Evolutionary conservation across 64 coral and sea anemone species (phyloP).

Genomic region (Dendrophyllia cribrosa): DNA sequence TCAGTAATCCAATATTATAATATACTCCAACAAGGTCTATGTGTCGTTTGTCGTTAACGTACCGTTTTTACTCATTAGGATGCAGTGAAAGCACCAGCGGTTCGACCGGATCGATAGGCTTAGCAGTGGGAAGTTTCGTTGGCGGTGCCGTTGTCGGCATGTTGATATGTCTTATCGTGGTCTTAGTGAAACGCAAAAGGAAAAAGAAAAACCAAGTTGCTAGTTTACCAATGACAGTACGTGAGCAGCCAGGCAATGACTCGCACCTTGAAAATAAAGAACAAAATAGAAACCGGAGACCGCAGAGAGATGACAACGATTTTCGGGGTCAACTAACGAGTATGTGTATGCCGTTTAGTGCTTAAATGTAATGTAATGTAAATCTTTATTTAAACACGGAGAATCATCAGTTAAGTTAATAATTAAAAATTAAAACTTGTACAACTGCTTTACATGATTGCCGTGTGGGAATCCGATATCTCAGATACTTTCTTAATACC

Average conservation of each 20-base stretch:
- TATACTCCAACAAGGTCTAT: too few relatives aligned
- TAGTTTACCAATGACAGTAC: not conserved
- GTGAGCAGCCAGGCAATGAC: not conserved
- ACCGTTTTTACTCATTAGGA: not conserved
- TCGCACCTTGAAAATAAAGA: not conserved
- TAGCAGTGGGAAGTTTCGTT: slow-evolving; percentile 6
- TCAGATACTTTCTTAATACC: too few relatives aligned
- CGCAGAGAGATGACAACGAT: not conserved
- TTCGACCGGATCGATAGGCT: not conserved
- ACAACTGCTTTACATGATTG: too few relatives aligned
- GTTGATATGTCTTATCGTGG: not conserved
- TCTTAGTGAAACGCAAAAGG: not conserved
- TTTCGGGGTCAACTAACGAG: not conserved
- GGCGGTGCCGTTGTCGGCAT: not conserved
- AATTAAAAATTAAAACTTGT: too few relatives aligned
- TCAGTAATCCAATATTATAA: too few relatives aligned
- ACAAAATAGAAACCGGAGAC: not conserved
- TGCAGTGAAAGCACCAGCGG: too few relatives aligned
- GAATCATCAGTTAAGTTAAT: too few relatives aligned
- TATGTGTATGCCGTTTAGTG: not conserved
- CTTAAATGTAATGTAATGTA: not conserved
- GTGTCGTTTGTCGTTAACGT: too few relatives aligned
- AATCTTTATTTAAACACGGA: too few relatives aligned
- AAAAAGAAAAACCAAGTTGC: slow-evolving; percentile 1
- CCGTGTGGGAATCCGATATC: too few relatives aligned